Conservation (phyloP, 2,797 vertebrate species). For the Sphaeramia orbicularis region DNA sequence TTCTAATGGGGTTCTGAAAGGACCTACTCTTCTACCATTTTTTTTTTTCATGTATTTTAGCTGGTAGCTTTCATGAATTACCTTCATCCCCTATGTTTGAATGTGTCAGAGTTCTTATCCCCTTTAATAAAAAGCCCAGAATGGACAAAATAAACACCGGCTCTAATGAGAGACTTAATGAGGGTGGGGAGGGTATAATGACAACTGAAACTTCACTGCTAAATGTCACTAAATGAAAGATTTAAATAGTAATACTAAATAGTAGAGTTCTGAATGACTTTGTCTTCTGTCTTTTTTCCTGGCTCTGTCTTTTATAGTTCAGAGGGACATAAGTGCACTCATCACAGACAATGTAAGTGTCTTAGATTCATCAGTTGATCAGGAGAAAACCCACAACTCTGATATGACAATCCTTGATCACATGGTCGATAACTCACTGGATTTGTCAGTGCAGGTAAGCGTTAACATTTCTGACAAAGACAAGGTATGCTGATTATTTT, state of each 20-base stretch:
- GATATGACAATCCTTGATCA: slow-evolving; percentile 12
- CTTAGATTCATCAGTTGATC: slow-evolving; percentile 40
- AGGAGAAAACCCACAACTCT: slow-evolving; percentile 23
- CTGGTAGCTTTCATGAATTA: no score
- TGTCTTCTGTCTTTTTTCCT: slow-evolving; percentile 5
- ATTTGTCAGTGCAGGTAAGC: slow-evolving; percentile 38
- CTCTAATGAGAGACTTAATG: no score
- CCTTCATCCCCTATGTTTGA: no score
- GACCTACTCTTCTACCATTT: background rate
- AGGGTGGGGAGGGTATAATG: no score
- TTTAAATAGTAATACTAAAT: no score
- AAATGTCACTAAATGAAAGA: no score
- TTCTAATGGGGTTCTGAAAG: no score
- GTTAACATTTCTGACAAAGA: background rate
- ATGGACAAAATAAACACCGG: no score
- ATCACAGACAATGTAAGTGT: slow-evolving; percentile 41
- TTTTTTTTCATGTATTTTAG: no score
- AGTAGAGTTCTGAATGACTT: background rate
- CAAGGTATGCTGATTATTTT: background rate
- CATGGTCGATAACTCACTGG: slow-evolving; percentile 11
- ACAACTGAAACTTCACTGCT: no score
- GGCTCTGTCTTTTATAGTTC: slow-evolving; percentile 52
- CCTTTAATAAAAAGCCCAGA: no score
- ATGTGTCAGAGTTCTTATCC: no score
- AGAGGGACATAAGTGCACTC: slow-evolving; percentile 43